Evolutionary conservation across 2,113 vertebrate species (phyloP).

Genomic region (Prolemur simus): DNA sequence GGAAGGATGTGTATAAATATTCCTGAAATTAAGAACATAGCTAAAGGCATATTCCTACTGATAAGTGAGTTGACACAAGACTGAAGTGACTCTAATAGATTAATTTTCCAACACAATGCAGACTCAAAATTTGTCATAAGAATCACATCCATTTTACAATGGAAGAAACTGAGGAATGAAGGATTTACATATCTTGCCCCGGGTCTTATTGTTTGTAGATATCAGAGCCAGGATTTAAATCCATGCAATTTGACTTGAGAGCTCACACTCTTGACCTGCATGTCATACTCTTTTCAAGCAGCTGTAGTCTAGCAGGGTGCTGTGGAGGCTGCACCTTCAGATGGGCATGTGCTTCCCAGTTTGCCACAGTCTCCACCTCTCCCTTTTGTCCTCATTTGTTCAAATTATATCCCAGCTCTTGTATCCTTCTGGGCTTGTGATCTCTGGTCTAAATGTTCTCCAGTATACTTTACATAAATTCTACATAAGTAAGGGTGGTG

Average conservation of each 20-base stretch:
- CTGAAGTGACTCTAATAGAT: background rate
- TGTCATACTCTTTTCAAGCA: rapidly evolving
- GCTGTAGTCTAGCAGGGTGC: rapidly evolving
- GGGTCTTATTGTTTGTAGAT: background rate
- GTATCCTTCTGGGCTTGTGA: background rate
- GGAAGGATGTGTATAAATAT: background rate
- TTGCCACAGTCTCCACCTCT: too few relatives aligned
- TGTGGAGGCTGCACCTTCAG: rapidly evolving
- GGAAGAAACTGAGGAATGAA: background rate
- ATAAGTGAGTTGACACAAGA: background rate
- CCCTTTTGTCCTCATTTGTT: background rate
- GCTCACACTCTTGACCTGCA: background rate
- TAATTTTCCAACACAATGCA: background rate
- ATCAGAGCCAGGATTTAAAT: background rate
- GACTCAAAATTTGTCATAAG: background rate
- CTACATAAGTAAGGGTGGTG: rapidly evolving
- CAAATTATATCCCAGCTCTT: background rate
- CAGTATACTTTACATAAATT: background rate
- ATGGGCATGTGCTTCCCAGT: background rate
- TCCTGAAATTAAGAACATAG: background rate
- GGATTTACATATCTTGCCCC: background rate
- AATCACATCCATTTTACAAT: background rate
- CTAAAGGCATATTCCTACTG: background rate
- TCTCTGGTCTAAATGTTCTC: background rate
- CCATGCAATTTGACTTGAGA: background rate